Evolutionary conservation across 2,113 vertebrate species (phyloP).

Genomic region (Amia ocellicauda): DNA sequence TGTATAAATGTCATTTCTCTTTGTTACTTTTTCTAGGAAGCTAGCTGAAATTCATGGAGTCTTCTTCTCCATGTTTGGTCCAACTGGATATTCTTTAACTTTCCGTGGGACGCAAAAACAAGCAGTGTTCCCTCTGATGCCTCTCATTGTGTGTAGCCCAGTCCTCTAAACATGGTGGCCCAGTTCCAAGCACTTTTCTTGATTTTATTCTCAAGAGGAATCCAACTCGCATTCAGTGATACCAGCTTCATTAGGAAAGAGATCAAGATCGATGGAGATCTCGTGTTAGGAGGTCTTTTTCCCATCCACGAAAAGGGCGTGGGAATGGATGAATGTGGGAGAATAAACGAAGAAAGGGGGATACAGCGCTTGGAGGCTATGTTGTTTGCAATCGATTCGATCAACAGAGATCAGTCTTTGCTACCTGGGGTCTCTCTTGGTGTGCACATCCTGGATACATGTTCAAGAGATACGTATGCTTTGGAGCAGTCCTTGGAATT

Average conservation of each 20-base stretch:
- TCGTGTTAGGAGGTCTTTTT: slow-evolving; percentile 93
- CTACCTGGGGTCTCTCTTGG: slow-evolving; percentile 89
- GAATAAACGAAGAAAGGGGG: slow-evolving; percentile 91
- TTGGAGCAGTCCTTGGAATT: slow-evolving; percentile 97
- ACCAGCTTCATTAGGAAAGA: slow-evolving; percentile 83
- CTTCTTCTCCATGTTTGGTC: slow-evolving; percentile 57
- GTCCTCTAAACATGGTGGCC: slow-evolving; percentile 74
- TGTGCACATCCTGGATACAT: slow-evolving; percentile 95
- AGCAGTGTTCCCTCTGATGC: slow-evolving; percentile 44
- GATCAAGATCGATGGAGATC: slow-evolving; percentile 94
- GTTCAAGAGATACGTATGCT: slow-evolving; percentile 94
- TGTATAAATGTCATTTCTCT: slow-evolving; percentile 17
- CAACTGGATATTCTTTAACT: slow-evolving; percentile 50
- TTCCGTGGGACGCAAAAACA: slow-evolving; percentile 67
- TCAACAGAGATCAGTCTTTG: slow-evolving; percentile 82
- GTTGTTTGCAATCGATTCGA: slow-evolving; percentile 94
- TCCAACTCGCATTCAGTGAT: slow-evolving; percentile 79
- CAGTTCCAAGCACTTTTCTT: slow-evolving; percentile 71
- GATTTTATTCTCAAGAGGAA: slow-evolving; percentile 79
- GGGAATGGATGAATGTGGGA: slow-evolving; percentile 90
- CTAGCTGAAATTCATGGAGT: slow-evolving; percentile 58
- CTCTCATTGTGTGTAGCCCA: slow-evolving; percentile 46
- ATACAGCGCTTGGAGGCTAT: slow-evolving; percentile 97
- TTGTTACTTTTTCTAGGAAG: slow-evolving; percentile 60
- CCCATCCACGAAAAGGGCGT: slow-evolving; percentile 95